Base-by-base conservation (phyloP, 2,888 invertebrate species). In the Ctenicera cuprea region DNA sequence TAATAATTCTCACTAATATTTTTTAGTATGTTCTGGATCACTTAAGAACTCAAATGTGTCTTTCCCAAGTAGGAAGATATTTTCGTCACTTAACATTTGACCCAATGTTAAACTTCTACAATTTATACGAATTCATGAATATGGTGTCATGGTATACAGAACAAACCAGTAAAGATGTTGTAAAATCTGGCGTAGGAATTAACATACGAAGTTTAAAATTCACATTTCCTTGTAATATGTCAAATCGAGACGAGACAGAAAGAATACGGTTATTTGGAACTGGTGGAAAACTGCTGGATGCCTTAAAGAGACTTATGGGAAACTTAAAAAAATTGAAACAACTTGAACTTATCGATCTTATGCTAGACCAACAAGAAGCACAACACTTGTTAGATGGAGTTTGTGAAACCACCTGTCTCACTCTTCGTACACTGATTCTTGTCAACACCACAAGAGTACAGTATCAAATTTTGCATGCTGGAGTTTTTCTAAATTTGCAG, bases 81-180 rank as follows among this genome's bases (percentile, higher is more conserved):
- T 90, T 95, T 80, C 89, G 91, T 71, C 89, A 89, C 9, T 86
- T 95, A 33, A 89, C 92, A 14, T 91, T 96, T 77, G 90, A 91
- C 37, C 95, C 95, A 0, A 92, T 92, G 88, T 87, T 91, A 72
- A 94, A 95, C 84, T 94, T 95, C 80, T 93, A 94, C 85, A 95
- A 95, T 84, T 89, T 95, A 48, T 95, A 93, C 84, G 95, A 95
- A 84, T 95, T 95, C 82, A 93, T 95, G 91, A 92, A 94, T 71
- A 92, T 95, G 88, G 84, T 95, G n/a, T 91, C 93, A 0, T 93
- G 93, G 89, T 94, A 92, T 82, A 90, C 92, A 0, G 93, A 93
- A 78, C 90, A 89, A 81, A 87, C 88, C 26, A 16, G 73, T n/a
- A 74, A 79, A 65, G 78, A 80, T 33, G 82, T 80, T 38, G 73